Evolutionary conservation across 2,888 invertebrate genomes (phyloP).

Genomic region (Macrosiphum euphorbiae): DNA sequence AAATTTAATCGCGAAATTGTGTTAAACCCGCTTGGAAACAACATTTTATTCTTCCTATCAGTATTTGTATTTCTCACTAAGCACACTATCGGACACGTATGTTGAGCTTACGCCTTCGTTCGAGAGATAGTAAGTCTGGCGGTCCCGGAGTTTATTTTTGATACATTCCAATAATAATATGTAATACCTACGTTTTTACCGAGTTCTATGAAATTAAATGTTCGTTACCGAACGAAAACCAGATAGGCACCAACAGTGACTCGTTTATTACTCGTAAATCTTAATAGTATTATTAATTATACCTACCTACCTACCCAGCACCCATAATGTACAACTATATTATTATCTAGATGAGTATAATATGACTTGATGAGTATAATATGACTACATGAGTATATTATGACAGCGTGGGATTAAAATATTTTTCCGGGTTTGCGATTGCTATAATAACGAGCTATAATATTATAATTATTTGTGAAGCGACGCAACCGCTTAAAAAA

Average conservation of each 20-base stretch:
- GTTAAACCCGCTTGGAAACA: neutral
- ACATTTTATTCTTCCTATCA: neutral
- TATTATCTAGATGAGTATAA: neutral
- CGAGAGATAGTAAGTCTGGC: neutral
- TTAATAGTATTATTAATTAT: neutral
- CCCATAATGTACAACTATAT: neutral
- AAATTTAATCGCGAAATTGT: neutral
- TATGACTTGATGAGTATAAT: neutral
- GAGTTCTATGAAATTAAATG: neutral
- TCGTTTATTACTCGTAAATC: neutral
- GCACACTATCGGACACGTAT: neutral
- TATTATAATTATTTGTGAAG: neutral
- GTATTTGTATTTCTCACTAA: neutral
- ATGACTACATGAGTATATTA: neutral
- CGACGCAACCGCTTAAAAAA: neutral
- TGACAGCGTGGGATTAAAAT: neutral
- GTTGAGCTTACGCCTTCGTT: neutral
- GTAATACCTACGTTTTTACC: neutral
- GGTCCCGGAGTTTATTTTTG: neutral
- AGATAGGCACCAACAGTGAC: neutral
- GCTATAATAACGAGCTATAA: neutral
- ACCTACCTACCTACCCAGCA: too few relatives aligned
- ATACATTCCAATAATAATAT: neutral
- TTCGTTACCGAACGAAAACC: neutral
- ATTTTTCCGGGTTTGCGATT: neutral